These are phyloP conservation scores for Podarcis siculus DNA, from an alignment of 2,797 vertebrate species.

Conservation along the genomic window DNA sequence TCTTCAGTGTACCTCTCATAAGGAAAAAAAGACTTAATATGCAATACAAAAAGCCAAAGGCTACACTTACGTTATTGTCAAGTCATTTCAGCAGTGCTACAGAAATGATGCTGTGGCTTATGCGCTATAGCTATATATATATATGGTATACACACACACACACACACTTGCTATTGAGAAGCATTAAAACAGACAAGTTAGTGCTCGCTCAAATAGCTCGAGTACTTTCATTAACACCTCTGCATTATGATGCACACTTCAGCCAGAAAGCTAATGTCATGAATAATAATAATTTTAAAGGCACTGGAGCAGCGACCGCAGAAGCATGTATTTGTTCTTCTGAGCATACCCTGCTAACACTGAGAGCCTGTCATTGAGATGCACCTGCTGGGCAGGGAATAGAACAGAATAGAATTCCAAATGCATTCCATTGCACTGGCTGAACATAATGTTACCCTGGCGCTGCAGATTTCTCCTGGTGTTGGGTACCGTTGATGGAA, in stretches of 20 bases:
- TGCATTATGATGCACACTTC: conserved; percentile 48
- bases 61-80: conserved; percentile 8
- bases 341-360: background rate
- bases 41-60: background rate
- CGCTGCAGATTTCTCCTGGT: background rate
- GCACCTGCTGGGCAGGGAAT: background rate
- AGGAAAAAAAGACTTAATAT: background rate
- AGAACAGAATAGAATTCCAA: background rate
- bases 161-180: too few species aligned
- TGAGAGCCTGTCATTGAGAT: background rate
- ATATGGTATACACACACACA: too few species aligned
- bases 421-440: background rate
- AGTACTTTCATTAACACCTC: conserved; percentile 63
- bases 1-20: background rate
- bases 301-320: background rate
- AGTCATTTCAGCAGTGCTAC: background rate
- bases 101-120: conserved; percentile 19
- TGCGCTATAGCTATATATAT: too few species aligned
- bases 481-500: background rate
- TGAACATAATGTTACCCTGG: background rate
- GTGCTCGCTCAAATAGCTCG: conserved; percentile 61
- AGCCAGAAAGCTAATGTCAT: conserved; percentile 46
- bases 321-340: background rate
- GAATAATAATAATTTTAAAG: background rate
- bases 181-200: conserved; percentile 58